phyloP scores from a whole-genome alignment of 2,888 invertebrate species.

The Archips crataeganus region DNA sequence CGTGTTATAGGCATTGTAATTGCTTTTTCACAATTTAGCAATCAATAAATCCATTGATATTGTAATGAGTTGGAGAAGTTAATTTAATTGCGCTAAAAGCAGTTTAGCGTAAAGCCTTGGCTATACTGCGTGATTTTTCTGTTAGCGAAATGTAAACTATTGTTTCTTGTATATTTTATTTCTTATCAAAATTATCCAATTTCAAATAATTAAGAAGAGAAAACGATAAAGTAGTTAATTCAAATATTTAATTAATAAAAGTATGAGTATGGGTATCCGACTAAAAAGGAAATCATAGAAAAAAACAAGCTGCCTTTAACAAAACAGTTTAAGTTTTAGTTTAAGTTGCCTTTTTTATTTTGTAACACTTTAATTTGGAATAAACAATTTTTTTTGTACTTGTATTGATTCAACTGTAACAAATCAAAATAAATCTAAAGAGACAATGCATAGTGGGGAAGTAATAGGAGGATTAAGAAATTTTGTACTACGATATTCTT shows the following conservation, averaged over 20 bases:
- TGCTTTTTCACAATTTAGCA: slow-evolving; percentile 1
- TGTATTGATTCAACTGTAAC: no score
- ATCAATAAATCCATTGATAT: slow-evolving; percentile 22
- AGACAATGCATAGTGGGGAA: no score
- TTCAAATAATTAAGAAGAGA: neutral
- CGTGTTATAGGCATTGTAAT: slow-evolving; percentile 9
- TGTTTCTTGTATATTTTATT: neutral
- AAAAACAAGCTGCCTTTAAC: no score
- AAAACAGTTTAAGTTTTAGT: no score
- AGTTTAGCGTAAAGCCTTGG: slow-evolving; percentile 15
- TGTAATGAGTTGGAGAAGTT: slow-evolving; percentile 20
- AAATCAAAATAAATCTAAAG: no score
- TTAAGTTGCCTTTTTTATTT: no score
- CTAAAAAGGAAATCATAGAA: no score
- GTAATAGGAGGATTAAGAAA: no score
- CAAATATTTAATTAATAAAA: neutral
- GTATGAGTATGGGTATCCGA: no score
- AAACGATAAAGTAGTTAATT: neutral
- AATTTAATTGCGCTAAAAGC: slow-evolving; percentile 16
- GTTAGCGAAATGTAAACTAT: neutral
- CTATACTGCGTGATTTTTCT: neutral
- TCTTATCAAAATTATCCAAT: neutral
- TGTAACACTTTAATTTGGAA: no score
- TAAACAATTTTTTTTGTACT: no score
- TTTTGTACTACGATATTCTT: no score